Evolutionary conservation across 2,797 vertebrate species (phyloP).

Genomic region (Prionace glauca): DNA sequence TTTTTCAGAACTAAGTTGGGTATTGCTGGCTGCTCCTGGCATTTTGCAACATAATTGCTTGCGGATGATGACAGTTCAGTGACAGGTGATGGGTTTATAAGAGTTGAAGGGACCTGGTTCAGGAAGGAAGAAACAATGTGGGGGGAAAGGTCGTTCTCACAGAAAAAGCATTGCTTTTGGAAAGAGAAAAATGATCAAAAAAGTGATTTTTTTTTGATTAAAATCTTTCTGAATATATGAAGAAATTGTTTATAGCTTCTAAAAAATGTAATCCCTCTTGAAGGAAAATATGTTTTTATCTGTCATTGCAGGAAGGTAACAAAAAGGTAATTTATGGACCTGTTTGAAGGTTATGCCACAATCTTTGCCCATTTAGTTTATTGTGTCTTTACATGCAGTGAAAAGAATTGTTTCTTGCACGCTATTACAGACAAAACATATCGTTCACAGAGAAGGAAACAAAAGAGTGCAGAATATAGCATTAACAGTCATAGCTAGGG

Average conservation of each 20-base stretch:
- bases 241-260: background rate
- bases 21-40: background rate
- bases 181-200: background rate
- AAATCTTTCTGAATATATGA: background rate
- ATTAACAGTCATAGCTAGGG: no score
- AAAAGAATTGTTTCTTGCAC: no score
- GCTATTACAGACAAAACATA: no score
- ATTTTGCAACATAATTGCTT: background rate
- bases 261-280: background rate
- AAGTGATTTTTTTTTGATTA: background rate
- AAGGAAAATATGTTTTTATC: constrained; percentile 17
- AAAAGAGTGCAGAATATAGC: no score
- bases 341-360: background rate
- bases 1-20: background rate
- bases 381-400: no score
- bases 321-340: background rate
- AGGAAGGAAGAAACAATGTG: background rate
- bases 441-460: no score
- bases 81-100: background rate
- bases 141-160: background rate
- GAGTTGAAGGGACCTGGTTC: background rate
- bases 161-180: background rate
- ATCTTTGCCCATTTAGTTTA: no score
- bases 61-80: background rate
- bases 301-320: background rate